These are phyloP conservation scores for Pollenia amentaria DNA, from an alignment of 2,888 invertebrate genomes.

Conservation along the genomic window DNA sequence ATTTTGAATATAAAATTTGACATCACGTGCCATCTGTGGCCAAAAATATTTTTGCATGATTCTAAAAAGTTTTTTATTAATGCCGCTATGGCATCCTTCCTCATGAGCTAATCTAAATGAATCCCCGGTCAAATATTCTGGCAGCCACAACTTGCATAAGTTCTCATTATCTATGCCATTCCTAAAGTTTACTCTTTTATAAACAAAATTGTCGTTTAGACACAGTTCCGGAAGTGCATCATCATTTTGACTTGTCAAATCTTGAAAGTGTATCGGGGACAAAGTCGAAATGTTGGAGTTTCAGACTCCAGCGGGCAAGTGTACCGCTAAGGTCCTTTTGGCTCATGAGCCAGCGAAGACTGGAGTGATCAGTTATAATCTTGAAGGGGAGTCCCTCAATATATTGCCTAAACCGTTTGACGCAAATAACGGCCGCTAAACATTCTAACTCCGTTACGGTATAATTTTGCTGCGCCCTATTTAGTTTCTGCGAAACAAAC, in stretches of 20 bases:
- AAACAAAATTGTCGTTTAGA: constrained; percentile 8
- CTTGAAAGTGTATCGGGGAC: constrained; percentile 31
- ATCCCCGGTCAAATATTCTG: background rate
- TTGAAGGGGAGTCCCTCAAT: background rate
- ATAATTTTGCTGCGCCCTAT: background rate
- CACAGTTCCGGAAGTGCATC: constrained; percentile 12
- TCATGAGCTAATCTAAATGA: constrained; percentile 22
- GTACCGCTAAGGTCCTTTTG: background rate
- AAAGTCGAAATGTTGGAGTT: constrained; percentile 31
- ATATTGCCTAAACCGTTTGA: background rate
- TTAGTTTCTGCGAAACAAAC: background rate
- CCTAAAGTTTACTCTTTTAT: constrained; percentile 8
- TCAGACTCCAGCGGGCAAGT: background rate
- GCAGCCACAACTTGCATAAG: constrained; percentile 46
- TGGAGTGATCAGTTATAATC: background rate
- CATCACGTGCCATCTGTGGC: constrained; percentile 16
- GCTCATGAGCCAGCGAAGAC: constrained; percentile 3
- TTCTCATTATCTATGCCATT: constrained; percentile 6
- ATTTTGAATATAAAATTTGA: background rate
- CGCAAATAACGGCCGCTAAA: background rate
- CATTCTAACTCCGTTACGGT: background rate
- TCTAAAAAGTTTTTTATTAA: constrained; percentile 27
- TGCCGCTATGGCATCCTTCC: constrained; percentile 27
- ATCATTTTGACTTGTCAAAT: constrained; percentile 10
- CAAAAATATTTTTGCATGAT: constrained; percentile 38